A percentile compares a stretch with the other conserved stretches of the same genome.
phyloP scores from a whole-genome alignment of 1,140 invertebrate genomes.

The Pachypsylla venusta region DNA sequence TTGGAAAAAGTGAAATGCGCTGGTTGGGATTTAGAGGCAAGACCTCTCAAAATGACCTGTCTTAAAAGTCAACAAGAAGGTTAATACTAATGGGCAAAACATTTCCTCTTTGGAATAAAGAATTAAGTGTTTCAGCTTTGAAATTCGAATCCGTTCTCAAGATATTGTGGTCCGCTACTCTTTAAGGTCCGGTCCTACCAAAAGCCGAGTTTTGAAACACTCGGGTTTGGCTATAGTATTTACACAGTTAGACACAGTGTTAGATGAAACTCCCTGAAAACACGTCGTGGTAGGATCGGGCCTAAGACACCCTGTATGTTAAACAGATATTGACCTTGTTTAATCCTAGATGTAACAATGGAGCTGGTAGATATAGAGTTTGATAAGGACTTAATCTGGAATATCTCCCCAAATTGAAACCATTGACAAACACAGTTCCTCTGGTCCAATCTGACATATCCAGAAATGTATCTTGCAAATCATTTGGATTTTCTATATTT shows the following conservation, averaged over 20 bases:
- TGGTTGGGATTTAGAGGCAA: no score
- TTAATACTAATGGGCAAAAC: no score
- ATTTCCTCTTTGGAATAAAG: no score
- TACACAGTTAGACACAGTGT: neutral
- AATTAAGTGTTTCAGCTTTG: no score
- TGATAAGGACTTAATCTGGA: constrained; percentile 34
- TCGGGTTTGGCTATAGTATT: neutral
- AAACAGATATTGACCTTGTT: constrained; percentile 14
- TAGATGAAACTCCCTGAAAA: neutral
- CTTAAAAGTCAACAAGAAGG: no score
- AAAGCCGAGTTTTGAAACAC: neutral
- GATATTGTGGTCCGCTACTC: neutral
- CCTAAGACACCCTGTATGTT: neutral
- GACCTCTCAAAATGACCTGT: no score
- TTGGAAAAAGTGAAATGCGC: no score
- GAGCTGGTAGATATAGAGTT: constrained; percentile 36
- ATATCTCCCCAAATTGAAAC: constrained; percentile 41
- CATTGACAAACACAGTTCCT: constrained; percentile 42
- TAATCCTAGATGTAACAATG: constrained; percentile 13
- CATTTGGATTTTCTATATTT: constrained; percentile 11
- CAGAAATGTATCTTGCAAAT: constrained; percentile 28
- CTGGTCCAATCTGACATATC: constrained; percentile 29
- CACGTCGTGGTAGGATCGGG: neutral
- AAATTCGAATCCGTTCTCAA: no score
- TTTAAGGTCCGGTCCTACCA: neutral